Percentiles rank a stretch among this genome's conserved stretches.
Evolutionary conservation across 2,113 vertebrate species (phyloP).

Genomic region (Mus spicilegus): DNA sequence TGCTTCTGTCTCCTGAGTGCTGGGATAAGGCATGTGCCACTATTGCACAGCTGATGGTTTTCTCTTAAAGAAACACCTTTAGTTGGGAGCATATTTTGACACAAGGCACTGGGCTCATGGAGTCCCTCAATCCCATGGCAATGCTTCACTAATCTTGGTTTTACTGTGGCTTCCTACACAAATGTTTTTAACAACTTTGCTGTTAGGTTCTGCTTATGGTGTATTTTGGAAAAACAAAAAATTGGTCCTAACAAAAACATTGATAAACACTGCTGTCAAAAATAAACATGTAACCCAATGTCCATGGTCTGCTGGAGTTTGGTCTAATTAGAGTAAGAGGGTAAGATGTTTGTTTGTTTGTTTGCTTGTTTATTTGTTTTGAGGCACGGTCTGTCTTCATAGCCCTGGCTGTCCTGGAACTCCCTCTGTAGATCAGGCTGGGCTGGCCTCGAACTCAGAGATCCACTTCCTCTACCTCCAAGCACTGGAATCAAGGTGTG

Average conservation of each 20-base stretch:
- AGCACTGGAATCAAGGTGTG: not conserved
- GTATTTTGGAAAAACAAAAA: not conserved
- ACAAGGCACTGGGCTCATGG: conserved; percentile 17
- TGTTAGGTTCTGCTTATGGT: conserved; percentile 4
- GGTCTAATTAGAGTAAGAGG: conserved; percentile 22
- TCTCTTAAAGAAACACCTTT: not conserved
- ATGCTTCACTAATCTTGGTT: not conserved
- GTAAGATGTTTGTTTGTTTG: not conserved
- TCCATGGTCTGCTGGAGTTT: conserved; percentile 8
- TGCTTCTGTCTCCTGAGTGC: not conserved
- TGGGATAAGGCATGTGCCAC: not conserved
- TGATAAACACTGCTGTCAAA: conserved; percentile 26
- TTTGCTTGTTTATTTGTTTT: not conserved
- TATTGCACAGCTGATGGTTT: not conserved
- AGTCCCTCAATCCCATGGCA: conserved; percentile 2
- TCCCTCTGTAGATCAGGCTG: not conserved
- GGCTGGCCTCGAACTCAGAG: not conserved
- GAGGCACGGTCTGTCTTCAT: not conserved
- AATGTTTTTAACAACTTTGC: conserved; percentile 47
- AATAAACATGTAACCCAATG: not conserved
- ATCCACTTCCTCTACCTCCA: not conserved
- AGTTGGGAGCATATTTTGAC: not conserved
- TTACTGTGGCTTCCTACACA: not conserved
- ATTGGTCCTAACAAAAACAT: conserved; percentile 52
- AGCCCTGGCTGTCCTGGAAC: not conserved